Evolutionary conservation across 2,888 invertebrate genomes (phyloP).

Genomic region (Drosophila kokeensis): DNA sequence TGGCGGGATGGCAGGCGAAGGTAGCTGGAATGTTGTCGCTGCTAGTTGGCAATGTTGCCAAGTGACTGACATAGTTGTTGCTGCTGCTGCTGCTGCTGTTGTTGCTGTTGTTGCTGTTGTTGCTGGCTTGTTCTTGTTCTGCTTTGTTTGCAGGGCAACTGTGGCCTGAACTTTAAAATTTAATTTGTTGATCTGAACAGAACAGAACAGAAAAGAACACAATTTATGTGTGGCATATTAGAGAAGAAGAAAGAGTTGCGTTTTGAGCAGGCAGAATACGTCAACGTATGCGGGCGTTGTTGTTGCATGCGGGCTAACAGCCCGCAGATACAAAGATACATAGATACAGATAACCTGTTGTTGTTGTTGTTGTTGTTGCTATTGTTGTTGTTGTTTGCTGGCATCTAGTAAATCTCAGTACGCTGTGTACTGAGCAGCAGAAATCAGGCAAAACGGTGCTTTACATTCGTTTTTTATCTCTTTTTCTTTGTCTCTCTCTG

Average conservation of each 20-base stretch:
- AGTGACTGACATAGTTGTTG: conserved; percentile 78
- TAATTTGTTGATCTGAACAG: conserved; percentile 64
- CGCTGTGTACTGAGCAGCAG: conserved; percentile 34
- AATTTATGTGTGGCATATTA: conserved; percentile 74
- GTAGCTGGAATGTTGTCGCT: conserved; percentile 78
- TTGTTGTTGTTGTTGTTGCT: conserved; percentile 8
- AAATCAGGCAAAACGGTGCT: conserved; percentile 75
- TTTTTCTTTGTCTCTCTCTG: conserved; percentile 5
- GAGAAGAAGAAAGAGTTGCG: conserved; percentile 50
- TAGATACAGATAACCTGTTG: conserved; percentile 69
- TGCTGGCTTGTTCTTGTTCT: conserved; percentile 24
- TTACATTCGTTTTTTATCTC: conserved; percentile 60
- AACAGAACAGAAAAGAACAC: conserved; percentile 46
- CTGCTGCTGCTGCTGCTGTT: conserved; percentile 37
- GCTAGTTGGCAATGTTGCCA: conserved; percentile 76
- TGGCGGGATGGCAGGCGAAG: conserved; percentile 35
- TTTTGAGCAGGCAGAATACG: conserved; percentile 22
- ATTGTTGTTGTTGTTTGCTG: conserved; percentile 3
- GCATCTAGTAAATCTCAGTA: conserved; percentile 35
- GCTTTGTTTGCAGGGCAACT: conserved; percentile 50
- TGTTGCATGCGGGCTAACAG: conserved; percentile 61
- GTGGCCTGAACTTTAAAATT: conserved; percentile 64
- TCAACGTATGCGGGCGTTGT: conserved; percentile 62
- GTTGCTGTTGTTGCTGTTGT: conserved; percentile 46
- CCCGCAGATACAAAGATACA: conserved; percentile 44